Evolutionary conservation across 2,888 invertebrate species (phyloP).

Genomic region (Melanchra persicariae): DNA sequence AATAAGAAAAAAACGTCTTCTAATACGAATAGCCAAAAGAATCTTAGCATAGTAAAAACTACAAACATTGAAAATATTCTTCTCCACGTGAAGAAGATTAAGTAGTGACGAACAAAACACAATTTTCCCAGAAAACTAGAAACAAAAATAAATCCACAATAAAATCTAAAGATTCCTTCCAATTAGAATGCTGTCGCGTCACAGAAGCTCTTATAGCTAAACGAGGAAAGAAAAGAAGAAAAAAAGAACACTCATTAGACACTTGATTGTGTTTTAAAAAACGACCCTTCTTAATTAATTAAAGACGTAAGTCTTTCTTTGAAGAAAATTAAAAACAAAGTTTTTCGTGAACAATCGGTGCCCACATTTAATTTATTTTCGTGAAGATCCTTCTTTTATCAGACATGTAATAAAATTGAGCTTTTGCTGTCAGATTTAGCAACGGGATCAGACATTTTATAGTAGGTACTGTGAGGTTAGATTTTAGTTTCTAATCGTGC

Average conservation of each 20-base stretch:
- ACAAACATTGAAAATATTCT: neutral
- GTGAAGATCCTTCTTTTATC: constrained; percentile 53
- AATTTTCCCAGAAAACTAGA: neutral
- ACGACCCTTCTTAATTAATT: constrained; percentile 77
- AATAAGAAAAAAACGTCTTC: too few species aligned
- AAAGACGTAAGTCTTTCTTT: constrained; percentile 75
- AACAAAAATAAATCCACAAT: constrained; percentile 51
- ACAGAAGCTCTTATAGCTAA: constrained; percentile 57
- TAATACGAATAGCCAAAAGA: too few species aligned
- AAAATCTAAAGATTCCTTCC: constrained; percentile 64
- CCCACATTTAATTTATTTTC: constrained; percentile 34
- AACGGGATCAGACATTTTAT: too few species aligned
- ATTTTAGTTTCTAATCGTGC: neutral
- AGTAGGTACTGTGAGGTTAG: too few species aligned
- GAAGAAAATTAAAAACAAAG: constrained; percentile 75
- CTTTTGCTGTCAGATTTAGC: neutral
- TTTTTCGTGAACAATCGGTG: constrained; percentile 55
- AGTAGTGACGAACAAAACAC: neutral
- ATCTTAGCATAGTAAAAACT: neutral
- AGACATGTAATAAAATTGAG: neutral
- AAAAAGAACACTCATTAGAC: constrained; percentile 73
- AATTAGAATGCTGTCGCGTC: constrained; percentile 70
- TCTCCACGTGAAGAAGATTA: neutral
- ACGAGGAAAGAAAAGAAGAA: constrained; percentile 65
- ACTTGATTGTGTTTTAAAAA: constrained; percentile 76